Evolutionary conservation across 2,797 vertebrate genomes (phyloP), one percentile per base, ranked within the genome.

Genomic region (Phoebastria nigripes): DNA sequence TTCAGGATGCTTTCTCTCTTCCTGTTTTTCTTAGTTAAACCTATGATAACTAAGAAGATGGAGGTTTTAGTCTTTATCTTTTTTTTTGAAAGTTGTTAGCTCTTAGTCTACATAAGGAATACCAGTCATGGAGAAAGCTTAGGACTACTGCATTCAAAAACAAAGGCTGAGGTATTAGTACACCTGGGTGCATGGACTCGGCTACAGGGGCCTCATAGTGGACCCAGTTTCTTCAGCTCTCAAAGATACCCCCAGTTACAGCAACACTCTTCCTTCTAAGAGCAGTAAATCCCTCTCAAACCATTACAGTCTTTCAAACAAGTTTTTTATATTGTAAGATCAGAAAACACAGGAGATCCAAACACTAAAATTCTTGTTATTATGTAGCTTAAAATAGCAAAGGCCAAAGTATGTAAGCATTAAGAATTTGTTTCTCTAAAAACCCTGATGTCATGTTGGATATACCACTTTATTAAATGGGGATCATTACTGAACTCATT

Each of bases 121-220:
- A 47, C 2, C 7, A 51, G 1, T 28, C 29, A 29, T 8, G 2
- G 25, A 6, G 14, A 78, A 73, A 66, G 10, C 2, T 44, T 31
- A 65, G 11, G 24, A 28, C 37, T 41, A 16, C 12, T 33, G 5
- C 4, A 63, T 73, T 58, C 63, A 31, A 83, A 88, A 82, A 33
- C n/a, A 74, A 63, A 78, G 11, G 1, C 12, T 56, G 82, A 74
- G 11, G 3, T 42, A 25, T 21, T 49, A 58, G 20, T 14, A 37
- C 7, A 65, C 6, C 4, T 35, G 6, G 1, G 4, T 62, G 15
- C 17, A 37, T 22, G 8, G 46, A 6, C 8, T 46, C 1, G 0
- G 25, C 2, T 22, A 11, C 1, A 0, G 11, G 0, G 1, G 8
- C 12, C 19, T 74, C 16, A 25, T 4, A 44, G 22, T 1, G 1